Percentiles rank a stretch among this genome's conserved stretches.
These are phyloP conservation scores for Monochamus alternatus DNA, from an alignment of 2,888 invertebrate species.

Conservation along the genomic window DNA sequence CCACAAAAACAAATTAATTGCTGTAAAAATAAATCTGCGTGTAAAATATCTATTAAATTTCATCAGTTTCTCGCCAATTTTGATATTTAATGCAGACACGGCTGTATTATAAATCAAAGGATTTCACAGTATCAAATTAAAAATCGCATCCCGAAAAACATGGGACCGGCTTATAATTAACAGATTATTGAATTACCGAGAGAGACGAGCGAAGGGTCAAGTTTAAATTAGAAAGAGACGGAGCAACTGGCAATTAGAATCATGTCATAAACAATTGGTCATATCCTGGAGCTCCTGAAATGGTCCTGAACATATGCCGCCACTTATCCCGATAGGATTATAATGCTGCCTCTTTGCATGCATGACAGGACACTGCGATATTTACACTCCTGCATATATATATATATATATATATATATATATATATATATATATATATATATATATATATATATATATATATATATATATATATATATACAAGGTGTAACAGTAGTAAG, in stretches of 20 bases:
- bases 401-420: too few relatives aligned
- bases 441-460: too few relatives aligned
- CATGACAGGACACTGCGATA: background rate
- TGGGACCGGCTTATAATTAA: conserved; percentile 46
- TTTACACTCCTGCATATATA: background rate
- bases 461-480: too few relatives aligned
- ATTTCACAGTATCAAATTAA: conserved; percentile 20
- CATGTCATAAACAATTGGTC: conserved; percentile 70
- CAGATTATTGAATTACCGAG: conserved; percentile 60
- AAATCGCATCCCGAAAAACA: conserved; percentile 27
- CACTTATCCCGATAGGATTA: conserved; percentile 47
- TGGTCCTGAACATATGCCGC: conserved; percentile 65
- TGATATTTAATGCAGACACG: background rate
- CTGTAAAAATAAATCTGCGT: too few relatives aligned
- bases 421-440: too few relatives aligned
- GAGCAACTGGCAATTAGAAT: conserved; percentile 64
- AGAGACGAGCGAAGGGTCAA: conserved; percentile 46
- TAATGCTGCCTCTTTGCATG: conserved; percentile 35
- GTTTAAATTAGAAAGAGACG: conserved; percentile 51
- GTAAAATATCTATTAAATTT: too few relatives aligned
- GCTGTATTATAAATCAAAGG: conserved; percentile 18
- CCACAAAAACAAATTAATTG: too few relatives aligned
- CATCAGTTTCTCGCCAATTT: background rate
- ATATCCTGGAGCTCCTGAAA: conserved; percentile 66
- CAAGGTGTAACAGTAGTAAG: too few relatives aligned